Evolutionary conservation across 1,140 invertebrate genomes (phyloP), one percentile per base, ranked within the genome.

Genomic region (Sycophaga agraensis): DNA sequence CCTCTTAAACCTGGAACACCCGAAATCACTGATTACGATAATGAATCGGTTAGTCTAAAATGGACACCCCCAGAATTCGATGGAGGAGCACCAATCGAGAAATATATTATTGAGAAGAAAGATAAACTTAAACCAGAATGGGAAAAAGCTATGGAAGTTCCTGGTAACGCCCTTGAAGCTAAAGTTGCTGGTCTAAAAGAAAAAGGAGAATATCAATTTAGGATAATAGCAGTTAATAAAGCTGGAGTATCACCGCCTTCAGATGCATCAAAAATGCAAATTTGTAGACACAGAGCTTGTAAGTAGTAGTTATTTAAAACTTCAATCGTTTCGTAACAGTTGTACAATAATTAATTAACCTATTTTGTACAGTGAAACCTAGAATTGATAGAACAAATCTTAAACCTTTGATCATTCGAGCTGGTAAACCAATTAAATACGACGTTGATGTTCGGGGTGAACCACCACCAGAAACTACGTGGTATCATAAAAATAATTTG

Each of bases 71-170:
- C 97, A n/a, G 84, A 85, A 48, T 88, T 82, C 60, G 97, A 99
- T 78, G 97, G 97, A 59, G 98, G 98, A 21, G 90, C 95, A 22
- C 92, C 94, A 7, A 93, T 99, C 70, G 91, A 92, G 69, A 96
- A 97, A 80, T 99, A 98, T 76, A 91, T 98, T 48, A 93, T 99
- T 70, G 96, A 99, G 82, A 99, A 98, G 85, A 94, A 95, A 77
- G 92, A 94, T 72, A 89, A 87, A 68, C 84, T 80, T 67, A 90
- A 89, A 65, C 88, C 89, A 4, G 88, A 91, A 66, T 93, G 91
- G 91, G 85, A 92, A 69, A 90, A 87, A 68, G 89, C 88, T 8
- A 81, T 81, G 54, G 87, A 94, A 84, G 91, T 95, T 0, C 87
- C 91, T 60, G 92, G 91, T n/a, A 87, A 87, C 66, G 81, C 87